phyloP scores from a whole-genome alignment of 1,140 invertebrate genomes.

The Drosophila funebris region DNA sequence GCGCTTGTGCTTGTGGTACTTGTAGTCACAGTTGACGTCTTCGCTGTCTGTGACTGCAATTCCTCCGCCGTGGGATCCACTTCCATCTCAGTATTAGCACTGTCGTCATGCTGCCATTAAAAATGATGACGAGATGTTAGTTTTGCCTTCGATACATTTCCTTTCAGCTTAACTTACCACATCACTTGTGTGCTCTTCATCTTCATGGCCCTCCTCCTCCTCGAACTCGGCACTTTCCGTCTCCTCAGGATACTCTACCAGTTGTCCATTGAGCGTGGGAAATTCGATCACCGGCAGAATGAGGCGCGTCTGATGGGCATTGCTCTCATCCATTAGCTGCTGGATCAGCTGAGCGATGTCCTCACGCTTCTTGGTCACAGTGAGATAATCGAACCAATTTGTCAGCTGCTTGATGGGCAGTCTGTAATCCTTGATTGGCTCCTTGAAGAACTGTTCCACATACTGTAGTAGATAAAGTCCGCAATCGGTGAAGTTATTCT shows the following conservation, averaged over 20 bases:
- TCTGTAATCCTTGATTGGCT: conserved; percentile 89
- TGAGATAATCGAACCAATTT: conserved; percentile 91
- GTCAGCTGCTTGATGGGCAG: conserved; percentile 90
- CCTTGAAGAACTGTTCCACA: conserved; percentile 97
- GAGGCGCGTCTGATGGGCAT: conserved; percentile 84
- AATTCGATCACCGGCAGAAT: conserved; percentile 87
- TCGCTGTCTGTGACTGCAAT: conserved; percentile 16
- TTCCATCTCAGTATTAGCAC: conserved; percentile 60
- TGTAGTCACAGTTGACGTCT: conserved; percentile 18
- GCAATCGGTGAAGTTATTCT: conserved; percentile 98
- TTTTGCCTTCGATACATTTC: no score
- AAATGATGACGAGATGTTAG: no score
- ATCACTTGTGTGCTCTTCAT: conserved; percentile 63
- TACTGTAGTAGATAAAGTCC: conserved; percentile 98
- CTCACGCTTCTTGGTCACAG: conserved; percentile 91
- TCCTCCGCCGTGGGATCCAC: conserved; percentile 68
- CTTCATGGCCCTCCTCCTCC: conserved; percentile 76
- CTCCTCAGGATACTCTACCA: conserved; percentile 75
- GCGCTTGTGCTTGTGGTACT: conserved; percentile 13
- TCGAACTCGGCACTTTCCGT: conserved; percentile 78
- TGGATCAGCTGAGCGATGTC: conserved; percentile 91
- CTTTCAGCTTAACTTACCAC: conserved; percentile 31
- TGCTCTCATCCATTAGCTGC: conserved; percentile 87
- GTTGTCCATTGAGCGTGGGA: conserved; percentile 87
- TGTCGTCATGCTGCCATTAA: conserved; percentile 52